Evolutionary conservation across 2,888 invertebrate genomes (phyloP).

Genomic region (Abrostola triplasia): DNA sequence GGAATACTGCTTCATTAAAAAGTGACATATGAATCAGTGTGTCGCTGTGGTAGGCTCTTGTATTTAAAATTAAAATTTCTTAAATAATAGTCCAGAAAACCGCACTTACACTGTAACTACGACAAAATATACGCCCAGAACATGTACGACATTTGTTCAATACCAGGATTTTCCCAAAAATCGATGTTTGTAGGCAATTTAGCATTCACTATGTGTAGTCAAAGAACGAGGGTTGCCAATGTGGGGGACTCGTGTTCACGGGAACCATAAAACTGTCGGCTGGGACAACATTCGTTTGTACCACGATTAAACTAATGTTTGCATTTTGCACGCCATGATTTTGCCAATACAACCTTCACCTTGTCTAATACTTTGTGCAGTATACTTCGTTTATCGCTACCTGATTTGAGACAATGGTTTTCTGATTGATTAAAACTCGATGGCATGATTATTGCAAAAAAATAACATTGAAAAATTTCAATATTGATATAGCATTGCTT

Average conservation of each 20-base stretch:
- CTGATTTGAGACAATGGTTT: slow-evolving; percentile 21
- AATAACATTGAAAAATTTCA: not conserved
- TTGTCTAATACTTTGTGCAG: slow-evolving; percentile 43
- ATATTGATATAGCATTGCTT: not conserved
- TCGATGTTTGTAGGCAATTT: slow-evolving; percentile 67
- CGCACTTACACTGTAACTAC: not conserved
- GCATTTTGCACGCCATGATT: slow-evolving; percentile 46
- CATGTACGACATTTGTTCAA: slow-evolving; percentile 1
- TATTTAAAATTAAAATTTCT: no score
- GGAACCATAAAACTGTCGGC: slow-evolving; percentile 75
- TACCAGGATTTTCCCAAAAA: slow-evolving; percentile 52
- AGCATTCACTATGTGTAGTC: slow-evolving; percentile 66
- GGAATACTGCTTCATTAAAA: no score
- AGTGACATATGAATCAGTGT: no score
- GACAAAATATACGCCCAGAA: not conserved
- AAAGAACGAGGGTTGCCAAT: slow-evolving; percentile 64
- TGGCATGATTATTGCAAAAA: not conserved
- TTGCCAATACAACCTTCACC: slow-evolving; percentile 46
- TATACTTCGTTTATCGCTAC: slow-evolving; percentile 45
- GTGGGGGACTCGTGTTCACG: slow-evolving; percentile 71
- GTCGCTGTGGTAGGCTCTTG: no score
- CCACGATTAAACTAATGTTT: slow-evolving; percentile 56
- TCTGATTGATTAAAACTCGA: slow-evolving; percentile 10
- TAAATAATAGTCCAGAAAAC: not conserved
- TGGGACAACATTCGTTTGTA: slow-evolving; percentile 63